Evolutionary conservation across 2,888 invertebrate species (phyloP).

Genomic region (Pomacea canaliculata): DNA sequence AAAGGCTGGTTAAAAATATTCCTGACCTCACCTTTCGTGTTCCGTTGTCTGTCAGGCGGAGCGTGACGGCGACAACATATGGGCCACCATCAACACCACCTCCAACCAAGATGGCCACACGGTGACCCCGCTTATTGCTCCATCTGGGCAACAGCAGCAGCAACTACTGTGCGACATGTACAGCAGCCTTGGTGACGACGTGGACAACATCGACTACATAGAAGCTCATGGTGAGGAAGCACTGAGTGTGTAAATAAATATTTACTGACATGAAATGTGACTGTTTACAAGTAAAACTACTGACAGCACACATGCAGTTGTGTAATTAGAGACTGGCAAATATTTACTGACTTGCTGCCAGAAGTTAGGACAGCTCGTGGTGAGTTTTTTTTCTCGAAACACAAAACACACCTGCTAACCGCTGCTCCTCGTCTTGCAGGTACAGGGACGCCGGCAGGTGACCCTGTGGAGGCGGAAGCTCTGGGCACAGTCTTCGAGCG

Average conservation of each 20-base stretch:
- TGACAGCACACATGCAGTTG: too few relatives aligned
- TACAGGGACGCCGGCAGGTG: slow-evolving; percentile 51
- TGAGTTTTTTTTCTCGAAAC: too few relatives aligned
- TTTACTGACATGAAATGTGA: background rate
- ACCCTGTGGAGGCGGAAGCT: slow-evolving; percentile 47
- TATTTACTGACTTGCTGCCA: too few relatives aligned
- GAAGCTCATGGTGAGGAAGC: slow-evolving; percentile 46
- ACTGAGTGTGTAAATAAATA: background rate
- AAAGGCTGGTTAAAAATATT: too few relatives aligned
- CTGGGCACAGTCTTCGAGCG: slow-evolving; percentile 38
- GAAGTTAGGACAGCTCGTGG: too few relatives aligned
- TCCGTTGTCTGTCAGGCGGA: slow-evolving; percentile 30
- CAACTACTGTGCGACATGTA: slow-evolving; percentile 38
- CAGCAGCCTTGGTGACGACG: slow-evolving; percentile 26
- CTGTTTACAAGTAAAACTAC: too few relatives aligned
- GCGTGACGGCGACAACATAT: slow-evolving; percentile 42
- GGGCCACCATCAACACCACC: slow-evolving; percentile 38
- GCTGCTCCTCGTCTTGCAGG: slow-evolving; percentile 28
- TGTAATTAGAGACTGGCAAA: too few relatives aligned
- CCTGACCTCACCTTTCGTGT: too few relatives aligned
- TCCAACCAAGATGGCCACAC: slow-evolving; percentile 50
- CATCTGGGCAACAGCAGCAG: slow-evolving; percentile 44
- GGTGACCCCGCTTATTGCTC: slow-evolving; percentile 45
- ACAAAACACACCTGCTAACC: background rate
- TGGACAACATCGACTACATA: slow-evolving; percentile 37